Conservation (phyloP, 2,797 vertebrate species). For the Trichosurus vulpecula region DNA sequence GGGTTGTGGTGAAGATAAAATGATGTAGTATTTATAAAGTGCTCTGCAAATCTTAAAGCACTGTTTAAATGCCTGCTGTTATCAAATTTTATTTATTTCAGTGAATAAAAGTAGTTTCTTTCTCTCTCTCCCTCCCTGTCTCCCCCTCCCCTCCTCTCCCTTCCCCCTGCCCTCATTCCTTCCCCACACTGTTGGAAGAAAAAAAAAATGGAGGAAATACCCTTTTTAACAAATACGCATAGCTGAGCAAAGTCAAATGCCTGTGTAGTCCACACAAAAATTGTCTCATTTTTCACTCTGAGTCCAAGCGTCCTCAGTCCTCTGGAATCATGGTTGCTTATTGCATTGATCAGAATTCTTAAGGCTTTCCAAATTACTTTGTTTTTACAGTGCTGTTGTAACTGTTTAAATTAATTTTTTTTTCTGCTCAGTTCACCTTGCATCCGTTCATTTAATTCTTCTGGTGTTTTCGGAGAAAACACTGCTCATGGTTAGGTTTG, state of each 20-base stretch:
- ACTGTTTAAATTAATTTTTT: neutral
- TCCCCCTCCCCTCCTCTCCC: no score
- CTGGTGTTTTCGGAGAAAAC: neutral
- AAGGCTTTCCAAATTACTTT: neutral
- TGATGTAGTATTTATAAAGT: neutral
- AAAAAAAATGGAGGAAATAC: neutral
- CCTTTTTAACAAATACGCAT: neutral
- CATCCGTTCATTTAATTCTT: neutral
- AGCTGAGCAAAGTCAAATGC: neutral
- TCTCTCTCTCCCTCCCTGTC: neutral
- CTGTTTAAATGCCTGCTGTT: neutral
- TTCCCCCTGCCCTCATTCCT: neutral
- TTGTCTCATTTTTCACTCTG: neutral
- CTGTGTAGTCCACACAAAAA: neutral
- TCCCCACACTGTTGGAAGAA: neutral
- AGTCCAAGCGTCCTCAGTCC: neutral
- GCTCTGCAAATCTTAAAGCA: neutral
- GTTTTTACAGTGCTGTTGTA: neutral
- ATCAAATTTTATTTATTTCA: neutral
- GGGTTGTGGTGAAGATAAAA: neutral
- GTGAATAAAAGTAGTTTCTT: neutral
- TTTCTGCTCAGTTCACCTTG: neutral
- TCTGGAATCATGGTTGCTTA: neutral
- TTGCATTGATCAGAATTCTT: neutral
- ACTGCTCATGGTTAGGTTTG: neutral